Conservation (phyloP, 2,113 vertebrate species). For the Pelecanus crispus region DNA sequence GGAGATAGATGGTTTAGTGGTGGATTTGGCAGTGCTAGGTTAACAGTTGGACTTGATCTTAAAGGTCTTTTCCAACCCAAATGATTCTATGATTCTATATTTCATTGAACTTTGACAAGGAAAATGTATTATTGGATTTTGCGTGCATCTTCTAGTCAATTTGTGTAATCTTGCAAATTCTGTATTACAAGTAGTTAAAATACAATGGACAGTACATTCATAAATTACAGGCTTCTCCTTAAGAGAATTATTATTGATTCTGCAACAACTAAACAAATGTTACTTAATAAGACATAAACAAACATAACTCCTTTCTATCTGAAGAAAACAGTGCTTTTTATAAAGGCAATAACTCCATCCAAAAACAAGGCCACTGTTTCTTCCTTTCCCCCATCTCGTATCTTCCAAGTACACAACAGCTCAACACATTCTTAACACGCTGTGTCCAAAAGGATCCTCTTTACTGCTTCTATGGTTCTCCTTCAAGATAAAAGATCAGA, state of each 20-base stretch:
- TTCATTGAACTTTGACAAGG: constrained; percentile 23
- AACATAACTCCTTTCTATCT: background rate
- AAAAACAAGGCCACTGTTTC: background rate
- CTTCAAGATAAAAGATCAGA: background rate
- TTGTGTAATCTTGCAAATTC: background rate
- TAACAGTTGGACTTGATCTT: too few relatives aligned
- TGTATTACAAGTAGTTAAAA: constrained; percentile 20
- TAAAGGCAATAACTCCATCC: background rate
- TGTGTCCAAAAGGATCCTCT: background rate
- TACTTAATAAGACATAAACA: background rate
- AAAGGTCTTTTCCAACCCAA: too few relatives aligned
- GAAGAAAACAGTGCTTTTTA: background rate
- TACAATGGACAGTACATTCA: background rate
- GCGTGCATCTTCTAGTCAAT: background rate
- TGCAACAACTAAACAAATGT: constrained; percentile 4
- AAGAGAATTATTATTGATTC: constrained; percentile 26
- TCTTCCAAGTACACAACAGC: background rate
- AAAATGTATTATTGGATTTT: constrained; percentile 15
- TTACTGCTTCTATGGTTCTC: background rate
- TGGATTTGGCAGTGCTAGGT: too few relatives aligned
- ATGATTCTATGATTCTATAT: background rate
- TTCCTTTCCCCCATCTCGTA: background rate
- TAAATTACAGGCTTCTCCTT: background rate
- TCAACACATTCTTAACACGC: background rate
- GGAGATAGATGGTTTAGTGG: too few relatives aligned